phyloP scores from a whole-genome alignment of 2,888 invertebrate species.

The Podabrus alpinus region DNA sequence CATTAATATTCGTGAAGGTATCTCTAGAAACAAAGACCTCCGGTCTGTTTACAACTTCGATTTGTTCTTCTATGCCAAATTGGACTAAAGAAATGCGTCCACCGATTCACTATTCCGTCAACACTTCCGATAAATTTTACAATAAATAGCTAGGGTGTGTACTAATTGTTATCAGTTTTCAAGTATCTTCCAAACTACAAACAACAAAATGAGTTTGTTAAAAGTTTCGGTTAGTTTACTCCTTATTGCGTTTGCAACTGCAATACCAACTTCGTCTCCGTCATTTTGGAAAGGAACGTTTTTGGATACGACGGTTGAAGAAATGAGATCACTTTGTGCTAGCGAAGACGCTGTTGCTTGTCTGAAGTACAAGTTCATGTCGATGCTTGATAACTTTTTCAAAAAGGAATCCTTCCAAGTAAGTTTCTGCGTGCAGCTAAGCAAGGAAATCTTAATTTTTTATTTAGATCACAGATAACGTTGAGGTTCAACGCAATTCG shows the following conservation, averaged over 20 bases:
- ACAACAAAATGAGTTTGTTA: conserved; percentile 36
- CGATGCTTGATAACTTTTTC: conserved; percentile 76
- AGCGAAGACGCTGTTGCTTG: conserved; percentile 78
- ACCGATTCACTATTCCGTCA: conserved; percentile 31
- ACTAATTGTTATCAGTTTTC: conserved; percentile 34
- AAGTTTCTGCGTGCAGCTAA: conserved; percentile 41
- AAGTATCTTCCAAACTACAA: conserved; percentile 22
- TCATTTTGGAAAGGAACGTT: conserved; percentile 73
- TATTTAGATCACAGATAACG: conserved; percentile 70
- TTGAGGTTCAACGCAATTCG: conserved; percentile 76
- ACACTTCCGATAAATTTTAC: conserved; percentile 37
- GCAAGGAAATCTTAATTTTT: not conserved
- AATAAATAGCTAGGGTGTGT: conserved; percentile 43
- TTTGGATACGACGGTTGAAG: conserved; percentile 75
- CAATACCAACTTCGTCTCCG: conserved; percentile 66
- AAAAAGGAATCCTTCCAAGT: conserved; percentile 81
- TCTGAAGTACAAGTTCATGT: conserved; percentile 82
- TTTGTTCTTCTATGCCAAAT: conserved; percentile 35
- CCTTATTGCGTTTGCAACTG: conserved; percentile 58
- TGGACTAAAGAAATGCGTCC: conserved; percentile 38
- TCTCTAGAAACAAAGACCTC: conserved; percentile 32
- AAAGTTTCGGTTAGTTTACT: conserved; percentile 52
- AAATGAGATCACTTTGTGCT: conserved; percentile 75
- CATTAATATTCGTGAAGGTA: conserved; percentile 33
- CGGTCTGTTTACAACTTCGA: conserved; percentile 36